Evolutionary conservation across 2,888 invertebrate genomes (phyloP), one percentile per base, ranked within the genome.

Genomic region (Hypomecis atomaria): DNA sequence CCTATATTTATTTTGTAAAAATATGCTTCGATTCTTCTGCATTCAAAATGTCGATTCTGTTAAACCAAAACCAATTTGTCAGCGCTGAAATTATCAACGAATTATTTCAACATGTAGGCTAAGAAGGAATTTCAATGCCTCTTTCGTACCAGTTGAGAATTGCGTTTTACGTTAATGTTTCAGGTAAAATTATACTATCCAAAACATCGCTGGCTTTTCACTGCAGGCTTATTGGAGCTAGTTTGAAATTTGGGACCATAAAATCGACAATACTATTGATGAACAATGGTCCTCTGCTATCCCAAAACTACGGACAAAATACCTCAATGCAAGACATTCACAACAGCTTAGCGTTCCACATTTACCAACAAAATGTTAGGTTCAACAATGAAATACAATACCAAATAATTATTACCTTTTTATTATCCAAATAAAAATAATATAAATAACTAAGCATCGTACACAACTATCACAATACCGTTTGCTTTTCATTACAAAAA

Each of bases 381-480:
- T 69, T 60, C 0, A 84, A 83, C 82, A 90, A 90, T 88, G 86
- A 90, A 90, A 90, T 88, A 84, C 87, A 78, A 68, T 72, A 81
- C 78, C 82, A 83, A 78, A 83, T 82, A 81, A 84, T 86, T 74
- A 81, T 87, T 88, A 87, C 81, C 86, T 76, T 89, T 89, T 90
- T 90, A 91, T 92, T 90, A 82, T 84, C 78, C 77, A 86, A 88
- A 89, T 85, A 87, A 83, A 81, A 82, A 81, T 80, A 79, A 84
- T 86, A 87, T 85, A 87, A 88, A 85, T 87, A 86, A 76, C 84
- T 85, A 89, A 88, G 88, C 89, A 87, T 89, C 87, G 79, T 87
- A 90, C 88, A 88, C 87, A 80, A 86, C 86, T 90, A 92, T 90
- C 90, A 91, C 91, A 91, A 87, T 88, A 87, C 86, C 83, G 78